phyloP scores from a whole-genome alignment of 2,888 invertebrate species.

The Scrobipalpa atriplicella region DNA sequence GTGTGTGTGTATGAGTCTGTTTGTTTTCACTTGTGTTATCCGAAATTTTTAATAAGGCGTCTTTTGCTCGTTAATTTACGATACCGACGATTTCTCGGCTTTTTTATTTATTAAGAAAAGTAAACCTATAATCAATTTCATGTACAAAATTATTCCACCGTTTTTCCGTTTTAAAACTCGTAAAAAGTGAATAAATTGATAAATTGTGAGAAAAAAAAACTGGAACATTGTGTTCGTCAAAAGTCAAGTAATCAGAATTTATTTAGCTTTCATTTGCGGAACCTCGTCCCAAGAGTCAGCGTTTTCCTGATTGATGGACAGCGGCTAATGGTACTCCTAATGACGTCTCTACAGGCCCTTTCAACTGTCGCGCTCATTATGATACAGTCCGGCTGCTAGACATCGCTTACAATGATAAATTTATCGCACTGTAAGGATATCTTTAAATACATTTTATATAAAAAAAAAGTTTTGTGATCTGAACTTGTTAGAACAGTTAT shows the following conservation, averaged over 20 bases:
- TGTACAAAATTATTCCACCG: too few relatives aligned
- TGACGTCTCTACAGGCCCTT: conserved; percentile 28
- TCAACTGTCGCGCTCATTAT: conserved; percentile 38
- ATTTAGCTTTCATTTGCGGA: not conserved
- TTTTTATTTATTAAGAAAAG: too few relatives aligned
- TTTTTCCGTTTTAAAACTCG: too few relatives aligned
- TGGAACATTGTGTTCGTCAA: not conserved
- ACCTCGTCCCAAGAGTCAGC: conserved; percentile 17
- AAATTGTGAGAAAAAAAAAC: too few relatives aligned
- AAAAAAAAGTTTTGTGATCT: not conserved
- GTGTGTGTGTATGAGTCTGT: too few relatives aligned
- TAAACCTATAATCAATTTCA: too few relatives aligned
- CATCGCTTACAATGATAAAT: conserved; percentile 33
- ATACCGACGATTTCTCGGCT: too few relatives aligned
- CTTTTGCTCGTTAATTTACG: too few relatives aligned
- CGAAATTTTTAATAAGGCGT: too few relatives aligned
- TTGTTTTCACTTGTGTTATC: too few relatives aligned
- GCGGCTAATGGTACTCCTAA: conserved; percentile 12
- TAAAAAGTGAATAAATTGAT: too few relatives aligned
- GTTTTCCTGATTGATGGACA: conserved; percentile 22
- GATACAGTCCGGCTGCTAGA: conserved; percentile 33
- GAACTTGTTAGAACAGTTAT: too few relatives aligned
- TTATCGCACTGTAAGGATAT: not conserved
- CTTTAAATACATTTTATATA: not conserved
- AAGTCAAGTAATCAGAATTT: conserved; percentile 1